Evolutionary conservation across 2,888 invertebrate genomes (phyloP).

Genomic region (Dendrolimus pini): DNA sequence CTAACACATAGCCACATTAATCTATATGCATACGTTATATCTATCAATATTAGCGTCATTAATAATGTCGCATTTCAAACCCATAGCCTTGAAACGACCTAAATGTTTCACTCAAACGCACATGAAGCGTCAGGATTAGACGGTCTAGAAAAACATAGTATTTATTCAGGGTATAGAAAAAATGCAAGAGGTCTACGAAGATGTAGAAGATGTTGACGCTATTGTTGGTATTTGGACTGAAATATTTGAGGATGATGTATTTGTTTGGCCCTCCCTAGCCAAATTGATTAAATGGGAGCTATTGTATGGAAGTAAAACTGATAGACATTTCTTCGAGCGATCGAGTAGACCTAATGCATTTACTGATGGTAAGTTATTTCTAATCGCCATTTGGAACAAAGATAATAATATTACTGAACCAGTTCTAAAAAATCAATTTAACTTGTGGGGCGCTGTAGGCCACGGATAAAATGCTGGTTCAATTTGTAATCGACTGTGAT

Average conservation of each 20-base stretch:
- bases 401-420: not conserved
- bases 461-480: no score
- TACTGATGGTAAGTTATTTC: conserved; percentile 20
- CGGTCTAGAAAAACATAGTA: no score
- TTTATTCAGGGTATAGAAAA: conserved; percentile 22
- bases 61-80: no score
- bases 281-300: conserved; percentile 91
- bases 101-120: no score
- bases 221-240: conserved; percentile 91
- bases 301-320: conserved; percentile 83
- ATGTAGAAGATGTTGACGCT: conserved; percentile 88
- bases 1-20: no score
- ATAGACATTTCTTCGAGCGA: conserved; percentile 83
- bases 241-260: conserved; percentile 83
- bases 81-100: no score
- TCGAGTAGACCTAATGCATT: conserved; percentile 24
- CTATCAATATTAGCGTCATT: no score
- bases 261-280: conserved; percentile 90
- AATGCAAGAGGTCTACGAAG: conserved; percentile 28
- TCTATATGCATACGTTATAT: no score
- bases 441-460: no score
- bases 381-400: not conserved
- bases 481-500: no score
- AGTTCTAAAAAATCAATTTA: no score
- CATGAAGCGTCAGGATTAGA: no score